Evolutionary conservation across 1,140 invertebrate genomes (phyloP), one percentile per base, ranked within the genome.

Genomic region (Drosophila bifasciata): DNA sequence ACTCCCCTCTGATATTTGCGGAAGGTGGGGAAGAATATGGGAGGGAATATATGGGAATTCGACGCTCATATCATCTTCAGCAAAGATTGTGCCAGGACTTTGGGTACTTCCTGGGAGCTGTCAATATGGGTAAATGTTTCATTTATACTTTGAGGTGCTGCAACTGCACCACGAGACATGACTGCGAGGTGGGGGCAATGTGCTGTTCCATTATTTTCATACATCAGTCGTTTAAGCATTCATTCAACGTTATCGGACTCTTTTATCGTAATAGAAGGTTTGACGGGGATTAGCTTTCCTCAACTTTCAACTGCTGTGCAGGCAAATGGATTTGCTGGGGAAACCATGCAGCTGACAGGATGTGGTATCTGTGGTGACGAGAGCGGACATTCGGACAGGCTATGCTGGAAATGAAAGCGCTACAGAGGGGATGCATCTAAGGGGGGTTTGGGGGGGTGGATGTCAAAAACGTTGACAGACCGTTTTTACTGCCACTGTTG

Each of bases 291-390:
- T 68, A 50, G 52, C 64, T 53, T 53, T 67, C 3, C 0, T 36
- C 32, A 66, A 21, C 61, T 9, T 2, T 36, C 32, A 66, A 21
- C 61, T 53, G 16, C 41, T 53, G 48, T 52, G 48, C 64, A 62
- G 25, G 21, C 41, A 28, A 67, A 68, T 68, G 62, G 62, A 56
- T 66, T 40, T 19, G 21, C 50, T 36, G 62, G 45, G 58, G 44
- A 52, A 67, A 67, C 25, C 41, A 46, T 50, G 63, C 66, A 68
- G 66, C 63, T 69, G 66, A 43, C 63, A 36, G 32, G 32, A 36
- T 25, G 16, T n/a, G 19, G 21, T 25, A 23, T 48, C 13, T 13
- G 25, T 16, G 21, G 15, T 13, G 46, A 25, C 5, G 1, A 7
- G 6, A 11, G 16, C n/a, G 19, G 15, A 8, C 32, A 4, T 11